Conservation (phyloP, 2,888 invertebrate genomes). For the Ectobius pallidus region DNA sequence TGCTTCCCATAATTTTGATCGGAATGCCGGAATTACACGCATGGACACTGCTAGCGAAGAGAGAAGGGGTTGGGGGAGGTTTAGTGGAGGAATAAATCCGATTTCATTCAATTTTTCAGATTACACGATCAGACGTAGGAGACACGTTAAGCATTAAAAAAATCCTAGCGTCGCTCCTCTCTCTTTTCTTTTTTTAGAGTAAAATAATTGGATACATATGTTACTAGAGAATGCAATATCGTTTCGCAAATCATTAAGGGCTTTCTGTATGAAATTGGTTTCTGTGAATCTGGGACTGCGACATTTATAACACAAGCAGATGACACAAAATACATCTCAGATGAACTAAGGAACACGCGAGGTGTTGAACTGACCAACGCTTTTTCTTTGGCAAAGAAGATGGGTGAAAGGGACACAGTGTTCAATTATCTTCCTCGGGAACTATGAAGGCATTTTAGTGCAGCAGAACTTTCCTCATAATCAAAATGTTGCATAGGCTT, state of each 20-base stretch:
- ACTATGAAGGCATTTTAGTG: too few species aligned
- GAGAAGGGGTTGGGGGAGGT: too few species aligned
- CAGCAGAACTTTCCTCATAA: too few species aligned
- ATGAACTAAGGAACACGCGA: too few species aligned
- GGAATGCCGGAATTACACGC: constrained; percentile 34
- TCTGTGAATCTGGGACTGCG: too few species aligned
- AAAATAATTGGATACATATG: constrained; percentile 1
- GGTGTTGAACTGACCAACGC: too few species aligned
- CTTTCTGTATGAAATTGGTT: not conserved
- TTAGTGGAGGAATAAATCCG: constrained; percentile 10
- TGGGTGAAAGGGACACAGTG: too few species aligned
- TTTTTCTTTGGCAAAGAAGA: too few species aligned
- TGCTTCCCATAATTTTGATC: constrained; percentile 32
- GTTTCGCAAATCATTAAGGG: not conserved
- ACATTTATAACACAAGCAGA: too few species aligned
- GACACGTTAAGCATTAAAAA: constrained; percentile 1
- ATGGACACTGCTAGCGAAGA: not conserved
- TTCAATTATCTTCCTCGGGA: too few species aligned
- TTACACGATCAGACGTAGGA: not conserved
- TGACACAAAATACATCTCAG: too few species aligned
- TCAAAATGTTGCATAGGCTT: too few species aligned
- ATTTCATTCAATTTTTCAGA: constrained; percentile 22
- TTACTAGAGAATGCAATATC: constrained; percentile 7
- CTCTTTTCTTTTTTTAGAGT: not conserved
- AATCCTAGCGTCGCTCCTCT: not conserved